phyloP scores from a whole-genome alignment of 2,113 vertebrate species.

The Perca fluviatilis region DNA sequence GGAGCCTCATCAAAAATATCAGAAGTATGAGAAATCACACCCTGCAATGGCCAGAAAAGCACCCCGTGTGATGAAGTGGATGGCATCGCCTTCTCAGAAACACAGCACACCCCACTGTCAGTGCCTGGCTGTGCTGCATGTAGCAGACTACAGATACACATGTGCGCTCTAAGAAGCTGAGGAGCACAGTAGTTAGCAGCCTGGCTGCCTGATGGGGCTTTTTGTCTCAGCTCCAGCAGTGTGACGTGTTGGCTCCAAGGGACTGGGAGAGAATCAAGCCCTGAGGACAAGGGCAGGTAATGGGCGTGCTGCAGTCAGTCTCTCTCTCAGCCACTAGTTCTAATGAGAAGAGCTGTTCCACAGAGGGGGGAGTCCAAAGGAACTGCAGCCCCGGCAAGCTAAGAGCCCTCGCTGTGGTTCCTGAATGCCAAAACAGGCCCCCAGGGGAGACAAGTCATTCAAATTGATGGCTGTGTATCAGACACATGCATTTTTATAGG shows the following conservation, averaged over 20 bases:
- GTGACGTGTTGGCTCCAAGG: slow-evolving; percentile 56
- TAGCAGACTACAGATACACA: slow-evolving; percentile 39
- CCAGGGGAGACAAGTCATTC: slow-evolving; percentile 87
- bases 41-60: neutral
- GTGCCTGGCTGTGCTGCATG: slow-evolving; percentile 19
- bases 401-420: slow-evolving; percentile 80
- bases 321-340: slow-evolving; percentile 75
- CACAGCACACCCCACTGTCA: slow-evolving; percentile 27
- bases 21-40: neutral
- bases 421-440: slow-evolving; percentile 89
- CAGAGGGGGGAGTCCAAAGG: slow-evolving; percentile 76
- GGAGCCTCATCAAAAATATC: neutral
- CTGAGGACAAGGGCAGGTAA: slow-evolving; percentile 78
- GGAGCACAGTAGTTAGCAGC: slow-evolving; percentile 45
- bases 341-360: slow-evolving; percentile 80
- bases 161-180: slow-evolving; percentile 23
- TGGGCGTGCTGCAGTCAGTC: slow-evolving; percentile 68
- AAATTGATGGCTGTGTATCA: slow-evolving; percentile 88
- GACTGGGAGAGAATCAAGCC: slow-evolving; percentile 62
- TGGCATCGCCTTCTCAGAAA: slow-evolving; percentile 5
- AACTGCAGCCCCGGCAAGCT: slow-evolving; percentile 81
- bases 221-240: slow-evolving; percentile 62
- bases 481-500: slow-evolving; percentile 87
- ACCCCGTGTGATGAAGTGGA: slow-evolving; percentile 7
- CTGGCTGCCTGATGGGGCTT: slow-evolving; percentile 49